Percentiles rank a stretch among this genome's conserved stretches.
Evolutionary conservation across 2,888 invertebrate genomes (phyloP).

Genomic region (Cosmorhoe ocellata): DNA sequence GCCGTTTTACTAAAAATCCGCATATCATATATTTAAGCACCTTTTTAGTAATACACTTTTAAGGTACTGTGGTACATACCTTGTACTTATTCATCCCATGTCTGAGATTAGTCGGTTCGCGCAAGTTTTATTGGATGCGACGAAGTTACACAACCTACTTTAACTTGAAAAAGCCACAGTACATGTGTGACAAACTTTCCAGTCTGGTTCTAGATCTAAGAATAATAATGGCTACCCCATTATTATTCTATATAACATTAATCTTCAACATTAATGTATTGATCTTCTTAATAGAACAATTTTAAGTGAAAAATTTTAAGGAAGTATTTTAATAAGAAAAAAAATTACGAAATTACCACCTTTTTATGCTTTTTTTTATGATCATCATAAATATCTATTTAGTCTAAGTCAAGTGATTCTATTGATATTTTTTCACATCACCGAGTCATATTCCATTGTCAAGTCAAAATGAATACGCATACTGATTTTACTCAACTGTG

Average conservation of each 20-base stretch:
- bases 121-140: constrained; percentile 41
- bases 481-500: constrained; percentile 16
- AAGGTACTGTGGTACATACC: constrained; percentile 10
- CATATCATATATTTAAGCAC: neutral
- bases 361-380: no score
- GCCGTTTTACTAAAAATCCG: no score
- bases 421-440: no score
- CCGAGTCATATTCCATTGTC: no score
- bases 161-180: constrained; percentile 27
- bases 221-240: no score
- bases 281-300: neutral
- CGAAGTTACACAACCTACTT: constrained; percentile 36
- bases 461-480: neutral
- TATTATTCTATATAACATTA: no score
- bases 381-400: no score
- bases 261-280: neutral
- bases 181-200: neutral
- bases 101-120: constrained; percentile 38
- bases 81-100: constrained; percentile 38
- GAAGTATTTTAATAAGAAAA: no score
- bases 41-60: neutral
- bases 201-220: neutral
- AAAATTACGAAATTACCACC: no score
- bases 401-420: no score
- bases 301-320: no score